Conservation (phyloP, 2,888 invertebrate genomes). For the Leucozona laternaria region DNA sequence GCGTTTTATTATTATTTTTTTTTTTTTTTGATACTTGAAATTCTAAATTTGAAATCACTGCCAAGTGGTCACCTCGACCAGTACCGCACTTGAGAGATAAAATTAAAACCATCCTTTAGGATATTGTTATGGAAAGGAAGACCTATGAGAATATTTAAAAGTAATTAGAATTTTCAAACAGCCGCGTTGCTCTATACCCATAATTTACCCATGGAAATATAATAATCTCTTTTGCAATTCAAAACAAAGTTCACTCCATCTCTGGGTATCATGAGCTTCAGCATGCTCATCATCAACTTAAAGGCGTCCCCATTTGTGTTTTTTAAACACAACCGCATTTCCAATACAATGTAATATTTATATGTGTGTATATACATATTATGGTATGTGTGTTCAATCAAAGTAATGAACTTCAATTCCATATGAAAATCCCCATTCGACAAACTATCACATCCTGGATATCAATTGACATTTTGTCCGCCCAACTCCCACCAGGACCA, state of each 20-base stretch:
- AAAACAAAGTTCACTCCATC: conserved; percentile 5
- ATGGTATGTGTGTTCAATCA: conserved; percentile 53
- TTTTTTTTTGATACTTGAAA: conserved; percentile 38
- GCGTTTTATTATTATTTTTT: conserved; percentile 20
- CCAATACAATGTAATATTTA: conserved; percentile 47
- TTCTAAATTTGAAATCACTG: conserved; percentile 69
- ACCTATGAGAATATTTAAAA: conserved; percentile 46
- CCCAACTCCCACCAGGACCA: conserved; percentile 12
- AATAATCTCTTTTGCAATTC: conserved; percentile 31
- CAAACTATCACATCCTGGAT: conserved; percentile 57
- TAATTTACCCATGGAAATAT: not conserved
- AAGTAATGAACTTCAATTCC: conserved; percentile 71
- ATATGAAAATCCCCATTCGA: conserved; percentile 38
- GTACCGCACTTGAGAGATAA: conserved; percentile 41
- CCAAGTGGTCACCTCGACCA: conserved; percentile 51
- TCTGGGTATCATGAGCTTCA: not conserved
- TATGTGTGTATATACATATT: not conserved
- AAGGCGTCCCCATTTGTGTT: not conserved
- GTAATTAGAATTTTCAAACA: conserved; percentile 56
- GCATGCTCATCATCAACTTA: not conserved
- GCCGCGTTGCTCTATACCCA: not conserved
- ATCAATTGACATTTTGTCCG: conserved; percentile 41
- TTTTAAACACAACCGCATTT: conserved; percentile 44
- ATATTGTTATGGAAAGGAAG: conserved; percentile 18
- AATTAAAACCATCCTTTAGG: conserved; percentile 33